Percentiles rank a stretch among this genome's conserved stretches.
These are phyloP conservation scores for Pseudomyrmex pallidus DNA, from an alignment of 1,140 invertebrate species.

Conservation along the genomic window DNA sequence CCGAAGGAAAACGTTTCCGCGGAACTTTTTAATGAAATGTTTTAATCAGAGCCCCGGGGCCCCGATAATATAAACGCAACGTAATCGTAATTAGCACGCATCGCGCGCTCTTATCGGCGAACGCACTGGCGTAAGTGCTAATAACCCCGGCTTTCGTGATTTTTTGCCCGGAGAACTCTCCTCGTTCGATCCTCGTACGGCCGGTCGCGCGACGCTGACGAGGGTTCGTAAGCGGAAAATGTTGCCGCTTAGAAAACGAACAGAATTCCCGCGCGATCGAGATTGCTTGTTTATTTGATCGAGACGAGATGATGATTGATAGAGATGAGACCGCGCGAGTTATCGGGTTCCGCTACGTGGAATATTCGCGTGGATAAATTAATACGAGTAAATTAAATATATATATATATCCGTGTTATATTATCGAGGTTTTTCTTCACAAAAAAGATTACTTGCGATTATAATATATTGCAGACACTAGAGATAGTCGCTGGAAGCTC, in stretches of 20 bases:
- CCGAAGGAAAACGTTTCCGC: constrained; percentile 43
- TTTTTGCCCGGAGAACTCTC: neutral
- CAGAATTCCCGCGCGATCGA: neutral
- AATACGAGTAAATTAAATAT: constrained; percentile 3
- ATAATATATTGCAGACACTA: no score
- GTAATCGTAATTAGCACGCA: constrained; percentile 60
- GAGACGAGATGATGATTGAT: no score
- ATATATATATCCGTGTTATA: neutral
- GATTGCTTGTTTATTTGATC: no score
- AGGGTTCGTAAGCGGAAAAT: neutral
- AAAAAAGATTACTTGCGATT: no score
- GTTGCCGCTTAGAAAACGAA: neutral
- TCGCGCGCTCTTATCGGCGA: constrained; percentile 42
- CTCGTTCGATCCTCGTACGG: neutral
- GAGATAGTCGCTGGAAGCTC: neutral
- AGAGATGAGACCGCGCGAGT: no score
- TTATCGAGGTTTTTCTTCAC: neutral
- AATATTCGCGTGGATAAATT: neutral
- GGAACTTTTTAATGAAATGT: constrained; percentile 55
- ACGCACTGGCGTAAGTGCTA: constrained; percentile 25
- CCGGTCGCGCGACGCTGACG: neutral
- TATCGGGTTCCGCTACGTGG: neutral
- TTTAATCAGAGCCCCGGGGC: constrained; percentile 39
- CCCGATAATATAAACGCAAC: constrained; percentile 57
- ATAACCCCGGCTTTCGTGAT: constrained; percentile 2